Conservation (phyloP, 2,888 invertebrate genomes). For the Nemurella pictetii region DNA sequence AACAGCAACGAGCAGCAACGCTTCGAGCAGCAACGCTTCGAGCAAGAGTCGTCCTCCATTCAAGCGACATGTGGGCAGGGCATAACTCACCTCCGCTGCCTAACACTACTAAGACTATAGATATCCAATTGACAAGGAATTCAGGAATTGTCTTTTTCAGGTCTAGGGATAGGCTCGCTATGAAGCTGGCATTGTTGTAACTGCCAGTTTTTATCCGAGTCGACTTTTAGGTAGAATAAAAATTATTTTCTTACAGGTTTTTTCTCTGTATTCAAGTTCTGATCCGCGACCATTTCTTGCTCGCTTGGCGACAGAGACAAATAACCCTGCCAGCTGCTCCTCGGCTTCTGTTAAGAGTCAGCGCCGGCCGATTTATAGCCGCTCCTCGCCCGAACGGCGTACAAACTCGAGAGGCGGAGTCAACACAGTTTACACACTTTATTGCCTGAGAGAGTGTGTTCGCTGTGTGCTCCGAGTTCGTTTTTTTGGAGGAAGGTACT, state of each 20-base stretch:
- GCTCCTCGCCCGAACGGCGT: conserved; percentile 35
- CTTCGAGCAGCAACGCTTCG: too few relatives aligned
- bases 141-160: conserved; percentile 5
- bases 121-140: conserved; percentile 6
- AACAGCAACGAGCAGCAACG: too few relatives aligned
- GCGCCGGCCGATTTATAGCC: conserved; percentile 34
- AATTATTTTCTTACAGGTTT: conserved; percentile 1
- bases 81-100: neutral
- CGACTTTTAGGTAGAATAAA: neutral
- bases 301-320: conserved; percentile 36
- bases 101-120: neutral
- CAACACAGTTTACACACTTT: conserved; percentile 29
- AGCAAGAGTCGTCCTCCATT: neutral
- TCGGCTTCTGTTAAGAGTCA: conserved; percentile 34
- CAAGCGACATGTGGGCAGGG: neutral
- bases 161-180: neutral
- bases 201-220: neutral
- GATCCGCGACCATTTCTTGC: neutral
- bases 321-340: conserved; percentile 36
- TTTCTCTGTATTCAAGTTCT: neutral
- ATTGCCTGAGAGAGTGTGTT: neutral
- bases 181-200: neutral
- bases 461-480: neutral
- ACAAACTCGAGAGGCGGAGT: conserved; percentile 37
- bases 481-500: too few relatives aligned